These are phyloP conservation scores for Linurgus olivaceus DNA, from an alignment of 2,797 vertebrate species.

Conservation along the genomic window DNA sequence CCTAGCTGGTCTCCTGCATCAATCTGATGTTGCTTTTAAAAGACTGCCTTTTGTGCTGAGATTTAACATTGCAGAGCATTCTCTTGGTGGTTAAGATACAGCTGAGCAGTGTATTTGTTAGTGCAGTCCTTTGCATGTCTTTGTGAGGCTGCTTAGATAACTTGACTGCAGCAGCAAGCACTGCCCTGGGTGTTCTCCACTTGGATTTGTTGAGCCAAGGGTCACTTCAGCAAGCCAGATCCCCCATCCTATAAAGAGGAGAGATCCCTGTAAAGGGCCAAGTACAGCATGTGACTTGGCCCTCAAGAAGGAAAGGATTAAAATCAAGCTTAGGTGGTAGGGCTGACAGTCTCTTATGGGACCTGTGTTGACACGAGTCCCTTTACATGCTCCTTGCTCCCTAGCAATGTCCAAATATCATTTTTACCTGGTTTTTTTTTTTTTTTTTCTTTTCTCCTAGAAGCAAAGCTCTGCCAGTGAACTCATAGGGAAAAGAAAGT, in stretches of 20 bases:
- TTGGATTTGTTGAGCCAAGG: neutral
- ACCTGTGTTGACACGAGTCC: neutral
- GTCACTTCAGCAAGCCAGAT: neutral
- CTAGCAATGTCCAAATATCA: neutral
- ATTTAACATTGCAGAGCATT: neutral
- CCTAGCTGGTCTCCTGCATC: neutral
- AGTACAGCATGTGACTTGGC: neutral
- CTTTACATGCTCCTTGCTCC: neutral
- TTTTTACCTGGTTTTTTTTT: rapidly evolving
- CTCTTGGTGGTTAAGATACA: neutral
- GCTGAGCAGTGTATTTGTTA: neutral
- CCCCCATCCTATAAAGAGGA: neutral
- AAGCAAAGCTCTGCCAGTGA: neutral
- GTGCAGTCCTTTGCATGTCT: neutral
- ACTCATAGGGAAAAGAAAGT: neutral
- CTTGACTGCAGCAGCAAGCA: neutral
- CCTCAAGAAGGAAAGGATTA: neutral
- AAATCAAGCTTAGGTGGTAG: neutral
- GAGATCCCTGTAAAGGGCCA: neutral
- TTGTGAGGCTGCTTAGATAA: neutral
- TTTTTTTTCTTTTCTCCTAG: neutral
- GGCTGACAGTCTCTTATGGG: neutral
- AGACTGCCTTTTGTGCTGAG: neutral
- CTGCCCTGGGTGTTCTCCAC: neutral
- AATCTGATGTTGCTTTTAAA: neutral